A percentile compares a stretch with the other conserved stretches of the same genome.
phyloP scores from a whole-genome alignment of 2,113 vertebrate genomes.

The Panthera tigris region DNA sequence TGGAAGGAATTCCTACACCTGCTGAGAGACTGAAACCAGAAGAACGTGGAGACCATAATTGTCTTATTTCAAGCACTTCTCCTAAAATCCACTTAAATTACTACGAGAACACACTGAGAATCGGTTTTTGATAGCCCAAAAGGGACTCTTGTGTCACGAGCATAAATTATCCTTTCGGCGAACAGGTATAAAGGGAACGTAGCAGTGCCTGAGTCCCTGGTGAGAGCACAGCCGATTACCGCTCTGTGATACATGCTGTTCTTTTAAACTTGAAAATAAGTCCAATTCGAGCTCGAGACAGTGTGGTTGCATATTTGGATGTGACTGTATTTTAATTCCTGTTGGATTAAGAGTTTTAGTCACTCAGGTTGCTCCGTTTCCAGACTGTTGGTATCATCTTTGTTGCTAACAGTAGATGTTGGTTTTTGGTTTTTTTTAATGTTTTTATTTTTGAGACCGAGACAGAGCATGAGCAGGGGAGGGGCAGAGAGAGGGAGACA shows the following conservation, averaged over 20 bases:
- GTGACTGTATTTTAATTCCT: not conserved
- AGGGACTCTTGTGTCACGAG: not conserved
- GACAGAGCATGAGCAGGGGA: too few species aligned
- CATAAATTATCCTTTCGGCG: not conserved
- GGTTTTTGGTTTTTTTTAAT: not conserved
- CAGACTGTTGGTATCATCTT: not conserved
- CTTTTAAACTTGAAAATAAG: not conserved
- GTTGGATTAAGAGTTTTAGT: not conserved
- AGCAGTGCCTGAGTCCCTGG: too few species aligned
- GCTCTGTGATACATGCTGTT: rapidly evolving
- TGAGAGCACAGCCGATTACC: rapidly evolving
- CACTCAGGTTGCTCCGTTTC: not conserved
- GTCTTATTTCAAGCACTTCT: not conserved
- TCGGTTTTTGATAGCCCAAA: not conserved
- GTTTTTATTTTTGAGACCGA: too few species aligned
- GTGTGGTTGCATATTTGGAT: rapidly evolving
- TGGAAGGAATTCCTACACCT: not conserved
- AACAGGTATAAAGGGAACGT: rapidly evolving
- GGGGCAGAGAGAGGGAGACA: too few species aligned
- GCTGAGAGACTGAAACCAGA: not conserved
- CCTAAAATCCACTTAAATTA: not conserved
- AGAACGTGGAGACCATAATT: rapidly evolving
- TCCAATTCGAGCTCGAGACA: not conserved
- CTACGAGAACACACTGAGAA: rapidly evolving
- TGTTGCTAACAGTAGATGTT: not conserved